Evolutionary conservation across 2,113 vertebrate genomes (phyloP).

Genomic region (Sylvicapra grimmia): DNA sequence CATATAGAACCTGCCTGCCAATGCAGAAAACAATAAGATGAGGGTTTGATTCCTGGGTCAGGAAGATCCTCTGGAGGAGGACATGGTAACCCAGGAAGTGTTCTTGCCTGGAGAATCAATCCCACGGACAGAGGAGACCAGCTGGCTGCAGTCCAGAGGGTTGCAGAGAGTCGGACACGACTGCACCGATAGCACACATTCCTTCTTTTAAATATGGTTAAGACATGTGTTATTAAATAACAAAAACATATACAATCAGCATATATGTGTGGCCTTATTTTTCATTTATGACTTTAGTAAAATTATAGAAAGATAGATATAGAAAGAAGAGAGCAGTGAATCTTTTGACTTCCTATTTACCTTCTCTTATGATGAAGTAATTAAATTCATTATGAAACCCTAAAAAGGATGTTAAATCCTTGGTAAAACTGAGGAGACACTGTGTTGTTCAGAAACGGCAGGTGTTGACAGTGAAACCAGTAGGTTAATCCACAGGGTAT

Average conservation of each 20-base stretch:
- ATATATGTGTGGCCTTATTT: neutral
- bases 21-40: neutral
- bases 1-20: neutral
- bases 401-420: neutral
- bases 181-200: rapidly evolving
- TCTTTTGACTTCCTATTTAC: neutral
- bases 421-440: neutral
- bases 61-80: neutral
- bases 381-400: neutral
- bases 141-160: neutral
- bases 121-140: neutral
- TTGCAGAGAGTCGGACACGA: neutral
- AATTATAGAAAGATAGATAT: neutral
- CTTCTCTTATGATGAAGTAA: neutral
- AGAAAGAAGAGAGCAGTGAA: neutral
- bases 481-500: neutral
- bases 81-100: neutral
- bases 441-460: neutral
- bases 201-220: neutral
- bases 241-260: neutral
- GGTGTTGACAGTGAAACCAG: neutral
- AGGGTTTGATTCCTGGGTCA: neutral
- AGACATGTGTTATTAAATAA: neutral
- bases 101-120: neutral
- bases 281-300: neutral